Evolutionary conservation across 2,113 vertebrate species (phyloP).

Genomic region (Illadopsis cleaveri): DNA sequence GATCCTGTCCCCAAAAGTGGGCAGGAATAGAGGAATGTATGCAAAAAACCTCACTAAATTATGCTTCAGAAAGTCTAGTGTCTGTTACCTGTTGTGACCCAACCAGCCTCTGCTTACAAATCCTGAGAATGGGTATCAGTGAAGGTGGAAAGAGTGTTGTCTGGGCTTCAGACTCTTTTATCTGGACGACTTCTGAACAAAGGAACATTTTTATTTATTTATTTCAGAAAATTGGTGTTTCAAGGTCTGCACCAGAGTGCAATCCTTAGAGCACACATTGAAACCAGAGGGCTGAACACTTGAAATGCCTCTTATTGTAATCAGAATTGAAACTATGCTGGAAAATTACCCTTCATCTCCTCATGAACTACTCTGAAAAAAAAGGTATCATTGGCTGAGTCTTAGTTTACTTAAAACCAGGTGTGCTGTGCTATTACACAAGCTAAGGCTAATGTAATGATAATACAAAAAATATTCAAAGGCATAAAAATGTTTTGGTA

Average conservation of each 20-base stretch:
- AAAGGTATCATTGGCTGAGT: background rate
- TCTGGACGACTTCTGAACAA: background rate
- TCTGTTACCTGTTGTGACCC: background rate
- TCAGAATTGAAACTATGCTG: background rate
- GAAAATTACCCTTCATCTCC: background rate
- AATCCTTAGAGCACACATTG: background rate
- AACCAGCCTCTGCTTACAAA: background rate
- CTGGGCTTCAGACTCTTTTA: background rate
- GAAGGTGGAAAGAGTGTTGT: background rate
- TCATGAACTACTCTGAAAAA: background rate
- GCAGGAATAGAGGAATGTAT: background rate
- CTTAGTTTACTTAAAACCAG: constrained; percentile 4
- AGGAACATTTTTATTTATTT: background rate
- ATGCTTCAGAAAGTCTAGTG: background rate
- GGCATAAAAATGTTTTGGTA: background rate
- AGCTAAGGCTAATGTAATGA: background rate
- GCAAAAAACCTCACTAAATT: background rate
- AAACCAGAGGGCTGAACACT: background rate
- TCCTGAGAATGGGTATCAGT: background rate
- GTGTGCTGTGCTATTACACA: background rate
- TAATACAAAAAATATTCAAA: background rate
- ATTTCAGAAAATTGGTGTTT: background rate
- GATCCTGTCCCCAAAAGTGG: background rate
- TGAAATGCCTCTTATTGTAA: background rate
- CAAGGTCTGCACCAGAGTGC: background rate